A percentile compares a stretch with the other conserved stretches of the same genome.
These are phyloP conservation scores for Polypedilum pembai DNA, from an alignment of 1,140 invertebrate species.

Conservation along the genomic window DNA sequence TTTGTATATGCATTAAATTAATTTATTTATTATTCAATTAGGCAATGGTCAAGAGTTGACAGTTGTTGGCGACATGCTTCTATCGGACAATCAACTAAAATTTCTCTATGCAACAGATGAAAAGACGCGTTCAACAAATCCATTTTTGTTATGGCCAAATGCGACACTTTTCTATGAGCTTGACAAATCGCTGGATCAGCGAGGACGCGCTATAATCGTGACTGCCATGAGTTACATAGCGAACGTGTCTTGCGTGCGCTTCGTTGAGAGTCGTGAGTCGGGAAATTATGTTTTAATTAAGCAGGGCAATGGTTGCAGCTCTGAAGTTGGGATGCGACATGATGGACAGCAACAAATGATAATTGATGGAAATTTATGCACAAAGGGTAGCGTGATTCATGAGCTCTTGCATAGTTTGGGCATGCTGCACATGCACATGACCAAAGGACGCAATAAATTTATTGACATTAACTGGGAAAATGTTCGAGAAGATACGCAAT, in stretches of 20 bases:
- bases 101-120: neutral
- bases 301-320: neutral
- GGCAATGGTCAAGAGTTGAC: neutral
- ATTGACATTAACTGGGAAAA: conserved; percentile 60
- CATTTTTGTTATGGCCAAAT: conserved; percentile 33
- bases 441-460: conserved; percentile 60
- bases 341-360: neutral
- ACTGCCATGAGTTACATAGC: neutral
- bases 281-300: conserved; percentile 23
- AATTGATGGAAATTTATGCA: conserved; percentile 21
- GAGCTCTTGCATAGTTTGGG: conserved; percentile 64
- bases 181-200: conserved; percentile 8
- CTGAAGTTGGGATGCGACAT: neutral
- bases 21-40: conserved; percentile 20
- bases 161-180: conserved; percentile 33
- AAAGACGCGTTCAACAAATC: conserved; percentile 5
- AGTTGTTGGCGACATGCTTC: conserved; percentile 25
- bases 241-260: neutral
- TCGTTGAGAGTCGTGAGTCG: neutral
- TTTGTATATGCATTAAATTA: neutral
- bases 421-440: conserved; percentile 65
- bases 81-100: conserved; percentile 24
- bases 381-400: conserved; percentile 47
- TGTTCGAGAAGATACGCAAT: conserved; percentile 52
- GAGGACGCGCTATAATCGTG: neutral